Percentiles rank a stretch among this genome's conserved stretches.
phyloP scores from a whole-genome alignment of 2,888 invertebrate genomes.

The Drosophila histrio region DNA sequence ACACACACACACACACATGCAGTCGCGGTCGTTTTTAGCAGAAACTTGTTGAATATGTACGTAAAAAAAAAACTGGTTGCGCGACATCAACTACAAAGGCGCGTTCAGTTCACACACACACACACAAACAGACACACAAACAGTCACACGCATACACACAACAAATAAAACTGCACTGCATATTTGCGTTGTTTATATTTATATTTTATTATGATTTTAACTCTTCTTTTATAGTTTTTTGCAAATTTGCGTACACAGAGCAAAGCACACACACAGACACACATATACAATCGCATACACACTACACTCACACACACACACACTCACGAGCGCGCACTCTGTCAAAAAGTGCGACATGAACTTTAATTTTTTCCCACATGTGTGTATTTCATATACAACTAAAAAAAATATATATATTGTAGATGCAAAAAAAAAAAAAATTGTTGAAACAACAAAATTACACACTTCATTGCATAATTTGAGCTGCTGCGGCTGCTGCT shows the following conservation, averaged over 20 bases:
- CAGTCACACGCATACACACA: constrained; percentile 11
- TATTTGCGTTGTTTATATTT: constrained; percentile 58
- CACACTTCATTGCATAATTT: constrained; percentile 67
- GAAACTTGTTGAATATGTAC: constrained; percentile 66
- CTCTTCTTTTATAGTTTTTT: constrained; percentile 29
- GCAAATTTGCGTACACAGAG: constrained; percentile 25
- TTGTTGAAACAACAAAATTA: constrained; percentile 38
- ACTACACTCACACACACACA: constrained; percentile 4
- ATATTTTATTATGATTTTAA: constrained; percentile 35
- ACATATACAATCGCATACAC: background rate
- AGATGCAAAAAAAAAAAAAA: constrained; percentile 9
- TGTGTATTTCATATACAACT: constrained; percentile 17
- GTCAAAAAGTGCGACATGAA: constrained; percentile 29
- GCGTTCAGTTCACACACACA: constrained; percentile 37
- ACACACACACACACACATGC: constrained; percentile 32
- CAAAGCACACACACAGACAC: constrained; percentile 2
- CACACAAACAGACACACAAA: constrained; percentile 11
- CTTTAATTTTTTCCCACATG: constrained; percentile 44
- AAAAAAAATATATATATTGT: constrained; percentile 15
- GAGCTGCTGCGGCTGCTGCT: constrained; percentile 57
- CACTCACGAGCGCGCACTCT: constrained; percentile 11
- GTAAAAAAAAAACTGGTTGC: constrained; percentile 60
- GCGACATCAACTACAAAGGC: constrained; percentile 58
- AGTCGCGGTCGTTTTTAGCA: constrained; percentile 56
- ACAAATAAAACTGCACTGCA: constrained; percentile 45